Conservation (phyloP, 2,888 invertebrate species). For the Spisula subtruncata region DNA sequence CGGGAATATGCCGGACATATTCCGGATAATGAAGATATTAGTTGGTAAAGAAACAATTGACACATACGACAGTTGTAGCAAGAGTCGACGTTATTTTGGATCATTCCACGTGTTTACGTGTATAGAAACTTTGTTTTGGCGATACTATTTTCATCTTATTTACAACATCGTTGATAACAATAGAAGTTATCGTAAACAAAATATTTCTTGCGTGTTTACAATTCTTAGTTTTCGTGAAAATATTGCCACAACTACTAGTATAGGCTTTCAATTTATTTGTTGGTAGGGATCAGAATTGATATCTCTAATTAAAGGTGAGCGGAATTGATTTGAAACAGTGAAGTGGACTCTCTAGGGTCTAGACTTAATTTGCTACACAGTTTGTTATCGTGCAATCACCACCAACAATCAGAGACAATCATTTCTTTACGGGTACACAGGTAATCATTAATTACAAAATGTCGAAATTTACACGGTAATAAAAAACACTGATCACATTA, state of each 20-base stretch:
- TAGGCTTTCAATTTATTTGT: constrained; percentile 5
- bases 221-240: background rate
- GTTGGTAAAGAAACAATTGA: too few relatives aligned
- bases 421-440: constrained; percentile 26
- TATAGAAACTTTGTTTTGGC: too few relatives aligned
- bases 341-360: constrained; percentile 34
- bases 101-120: too few relatives aligned
- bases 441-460: constrained; percentile 48
- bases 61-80: too few relatives aligned
- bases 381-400: constrained; percentile 52
- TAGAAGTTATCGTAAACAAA: background rate
- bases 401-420: constrained; percentile 16
- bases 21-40: too few relatives aligned
- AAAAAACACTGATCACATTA: constrained; percentile 39
- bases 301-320: constrained; percentile 41
- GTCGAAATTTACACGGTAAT: constrained; percentile 51
- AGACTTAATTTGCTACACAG: constrained; percentile 47
- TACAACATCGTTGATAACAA: background rate
- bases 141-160: background rate
- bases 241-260: background rate
- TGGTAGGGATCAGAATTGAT: background rate
- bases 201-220: constrained; percentile 1
- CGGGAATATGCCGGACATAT: too few relatives aligned
- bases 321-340: constrained; percentile 6
- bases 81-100: too few relatives aligned